phyloP scores from a whole-genome alignment of 37 sponge, comb jelly and placozoan species.

The Haliclona indistincta region DNA sequence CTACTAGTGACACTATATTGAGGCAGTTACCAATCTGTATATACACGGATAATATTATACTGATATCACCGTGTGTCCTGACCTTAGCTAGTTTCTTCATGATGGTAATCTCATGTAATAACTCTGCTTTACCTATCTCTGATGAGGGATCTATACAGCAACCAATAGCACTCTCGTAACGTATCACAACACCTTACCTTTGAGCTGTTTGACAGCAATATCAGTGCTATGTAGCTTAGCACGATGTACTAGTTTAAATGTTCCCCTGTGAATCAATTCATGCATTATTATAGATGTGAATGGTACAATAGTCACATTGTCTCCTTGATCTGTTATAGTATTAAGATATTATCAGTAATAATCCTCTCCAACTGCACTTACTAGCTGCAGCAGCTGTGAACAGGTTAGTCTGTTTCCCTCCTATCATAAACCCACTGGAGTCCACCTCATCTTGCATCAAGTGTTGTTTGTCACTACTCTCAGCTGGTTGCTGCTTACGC shows the following conservation, averaged over 20 bases:
- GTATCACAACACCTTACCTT: conserved; percentile 34
- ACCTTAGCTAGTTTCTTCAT: not conserved
- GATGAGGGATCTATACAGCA: conserved; percentile 44
- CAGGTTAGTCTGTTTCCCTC: not conserved
- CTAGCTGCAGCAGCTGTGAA: no score
- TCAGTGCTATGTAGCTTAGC: conserved; percentile 24
- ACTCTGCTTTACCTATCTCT: conserved; percentile 56
- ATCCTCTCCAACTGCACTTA: no score
- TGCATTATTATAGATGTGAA: conserved; percentile 55
- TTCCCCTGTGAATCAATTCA: conserved; percentile 63
- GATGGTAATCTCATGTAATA: conserved; percentile 42
- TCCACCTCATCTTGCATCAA: not conserved
- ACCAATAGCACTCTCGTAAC: not conserved
- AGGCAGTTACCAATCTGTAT: conserved; percentile 61
- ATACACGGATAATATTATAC: not conserved
- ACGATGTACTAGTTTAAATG: conserved; percentile 66
- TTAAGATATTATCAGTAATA: not conserved
- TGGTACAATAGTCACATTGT: not conserved
- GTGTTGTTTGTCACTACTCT: no score
- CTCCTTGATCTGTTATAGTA: not conserved
- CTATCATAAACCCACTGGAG: not conserved
- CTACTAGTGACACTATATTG: conserved; percentile 43
- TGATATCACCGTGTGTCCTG: not conserved
- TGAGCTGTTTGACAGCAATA: conserved; percentile 63
- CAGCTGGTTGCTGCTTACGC: not conserved